Evolutionary conservation across 2,888 invertebrate genomes (phyloP).

Genomic region (Ophion ellenae): DNA sequence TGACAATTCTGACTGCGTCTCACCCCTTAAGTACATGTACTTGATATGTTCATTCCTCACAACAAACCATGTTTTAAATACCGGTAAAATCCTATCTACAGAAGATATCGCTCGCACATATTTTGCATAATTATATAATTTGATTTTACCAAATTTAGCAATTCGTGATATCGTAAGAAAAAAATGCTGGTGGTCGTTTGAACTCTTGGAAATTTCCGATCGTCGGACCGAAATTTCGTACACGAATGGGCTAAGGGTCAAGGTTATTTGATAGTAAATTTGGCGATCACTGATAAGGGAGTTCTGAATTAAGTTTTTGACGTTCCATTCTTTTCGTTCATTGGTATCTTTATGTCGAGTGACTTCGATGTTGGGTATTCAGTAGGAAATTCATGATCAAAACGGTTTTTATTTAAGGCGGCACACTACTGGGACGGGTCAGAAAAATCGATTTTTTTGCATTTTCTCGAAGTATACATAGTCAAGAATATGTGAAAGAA

Average conservation of each 20-base stretch:
- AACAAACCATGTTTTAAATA: background rate
- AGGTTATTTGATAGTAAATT: background rate
- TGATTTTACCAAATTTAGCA: background rate
- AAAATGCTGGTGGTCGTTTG: background rate
- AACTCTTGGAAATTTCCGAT: background rate
- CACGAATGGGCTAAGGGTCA: background rate
- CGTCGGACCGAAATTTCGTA: background rate
- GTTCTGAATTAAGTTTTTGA: background rate
- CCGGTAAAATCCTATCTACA: background rate
- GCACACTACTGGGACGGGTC: too few species aligned
- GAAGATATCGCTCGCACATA: background rate
- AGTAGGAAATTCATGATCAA: background rate
- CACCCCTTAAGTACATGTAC: too few species aligned
- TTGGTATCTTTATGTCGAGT: background rate
- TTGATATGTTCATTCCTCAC: background rate
- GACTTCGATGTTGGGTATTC: background rate
- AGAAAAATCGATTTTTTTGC: too few species aligned
- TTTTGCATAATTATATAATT: background rate
- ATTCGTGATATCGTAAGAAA: background rate
- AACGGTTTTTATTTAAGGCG: background rate
- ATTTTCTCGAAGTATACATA: too few species aligned
- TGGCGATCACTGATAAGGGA: background rate
- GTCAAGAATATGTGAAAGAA: too few species aligned
- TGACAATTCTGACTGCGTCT: too few species aligned
- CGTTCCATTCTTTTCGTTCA: background rate